Conservation (phyloP, 1,140 invertebrate genomes). For the Tenebrio molitor region DNA sequence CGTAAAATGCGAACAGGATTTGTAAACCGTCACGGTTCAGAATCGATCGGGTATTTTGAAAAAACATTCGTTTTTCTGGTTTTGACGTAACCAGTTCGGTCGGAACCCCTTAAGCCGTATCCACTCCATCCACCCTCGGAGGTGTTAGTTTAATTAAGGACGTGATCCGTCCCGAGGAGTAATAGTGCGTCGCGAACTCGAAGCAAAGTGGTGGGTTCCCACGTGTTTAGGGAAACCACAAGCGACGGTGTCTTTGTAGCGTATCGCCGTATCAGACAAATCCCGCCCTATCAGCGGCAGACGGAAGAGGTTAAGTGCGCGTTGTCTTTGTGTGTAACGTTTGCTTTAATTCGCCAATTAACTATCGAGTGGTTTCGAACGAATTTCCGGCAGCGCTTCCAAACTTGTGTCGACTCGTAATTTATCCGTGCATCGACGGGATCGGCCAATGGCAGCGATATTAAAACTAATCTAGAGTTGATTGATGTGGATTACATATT, state of each 20-base stretch:
- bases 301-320: slow-evolving; percentile 5
- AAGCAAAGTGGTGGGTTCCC: slow-evolving; percentile 39
- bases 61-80: no score
- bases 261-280: slow-evolving; percentile 4
- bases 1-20: no score
- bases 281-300: slow-evolving; percentile 10
- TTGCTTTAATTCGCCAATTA: slow-evolving; percentile 26
- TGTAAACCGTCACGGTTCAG: no score
- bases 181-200: not conserved
- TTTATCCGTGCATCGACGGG: slow-evolving; percentile 30
- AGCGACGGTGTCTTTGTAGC: slow-evolving; percentile 40
- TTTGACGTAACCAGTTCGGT: no score
- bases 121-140: not conserved
- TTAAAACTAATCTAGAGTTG: slow-evolving; percentile 60
- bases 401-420: slow-evolving; percentile 13
- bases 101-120: no score
- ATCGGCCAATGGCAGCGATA: slow-evolving; percentile 49
- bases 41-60: no score
- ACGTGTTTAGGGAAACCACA: slow-evolving; percentile 42
- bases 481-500: slow-evolving; percentile 60
- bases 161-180: not conserved
- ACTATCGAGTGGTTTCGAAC: not conserved
- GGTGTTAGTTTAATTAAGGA: slow-evolving; percentile 28
- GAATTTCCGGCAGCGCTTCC: not conserved
- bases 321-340: slow-evolving; percentile 28